Percentiles rank a stretch among this genome's conserved stretches.
These are phyloP conservation scores for Himalopsyche phryganea DNA, from an alignment of 1,140 invertebrate species.

Conservation along the genomic window DNA sequence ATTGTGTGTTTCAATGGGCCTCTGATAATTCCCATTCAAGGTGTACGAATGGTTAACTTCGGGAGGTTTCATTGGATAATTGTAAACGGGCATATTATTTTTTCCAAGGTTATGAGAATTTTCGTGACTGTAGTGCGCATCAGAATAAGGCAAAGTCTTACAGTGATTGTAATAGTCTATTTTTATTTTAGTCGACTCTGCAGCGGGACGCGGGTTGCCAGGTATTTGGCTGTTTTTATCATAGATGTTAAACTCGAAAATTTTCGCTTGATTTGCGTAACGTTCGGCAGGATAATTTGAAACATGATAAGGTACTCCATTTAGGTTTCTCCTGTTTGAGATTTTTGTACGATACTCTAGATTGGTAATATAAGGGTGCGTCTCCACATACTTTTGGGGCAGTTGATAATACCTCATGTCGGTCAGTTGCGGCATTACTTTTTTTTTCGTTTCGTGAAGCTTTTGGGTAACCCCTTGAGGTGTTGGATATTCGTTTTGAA, in stretches of 20 bases:
- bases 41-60: conserved; percentile 7
- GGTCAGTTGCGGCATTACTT: conserved; percentile 31
- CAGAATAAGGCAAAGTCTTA: conserved; percentile 17
- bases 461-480: conserved; percentile 29
- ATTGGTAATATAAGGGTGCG: conserved; percentile 3
- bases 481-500: conserved; percentile 5
- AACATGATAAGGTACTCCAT: conserved; percentile 4
- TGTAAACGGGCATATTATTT: conserved; percentile 1
- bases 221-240: conserved; percentile 9
- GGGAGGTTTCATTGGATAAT: conserved; percentile 21
- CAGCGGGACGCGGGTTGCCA: conserved; percentile 6
- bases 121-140: conserved; percentile 10
- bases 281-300: conserved; percentile 8
- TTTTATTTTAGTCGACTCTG: conserved; percentile 14
- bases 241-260: conserved; percentile 10
- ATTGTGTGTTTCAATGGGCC: no score
- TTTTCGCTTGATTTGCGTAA: conserved; percentile 10
- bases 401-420: conserved; percentile 42
- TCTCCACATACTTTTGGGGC: conserved; percentile 44
- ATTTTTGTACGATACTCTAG: conserved; percentile 5
- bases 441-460: conserved; percentile 8
- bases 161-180: conserved; percentile 23
- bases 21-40: neutral
- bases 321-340: conserved; percentile 8
- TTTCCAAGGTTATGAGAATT: conserved; percentile 10